Evolutionary conservation across 1,140 invertebrate genomes (phyloP).

Genomic region (Pseudomyrmex dendroicus): DNA sequence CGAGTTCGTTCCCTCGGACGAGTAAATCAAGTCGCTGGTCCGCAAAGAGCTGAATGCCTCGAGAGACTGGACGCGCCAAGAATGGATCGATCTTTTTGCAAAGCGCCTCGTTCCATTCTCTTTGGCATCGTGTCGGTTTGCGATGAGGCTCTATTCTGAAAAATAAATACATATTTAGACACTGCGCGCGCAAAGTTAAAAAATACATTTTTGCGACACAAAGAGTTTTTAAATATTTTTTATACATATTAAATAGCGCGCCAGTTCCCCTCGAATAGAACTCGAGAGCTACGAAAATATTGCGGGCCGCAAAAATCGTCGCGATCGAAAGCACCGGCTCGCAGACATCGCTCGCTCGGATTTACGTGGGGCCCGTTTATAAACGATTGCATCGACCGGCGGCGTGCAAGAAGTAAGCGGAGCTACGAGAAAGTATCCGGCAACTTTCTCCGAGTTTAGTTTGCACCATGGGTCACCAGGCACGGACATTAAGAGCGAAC

Average conservation of each 20-base stretch:
- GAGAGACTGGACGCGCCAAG: constrained; percentile 62
- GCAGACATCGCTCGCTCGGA: constrained; percentile 44
- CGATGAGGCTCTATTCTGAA: too few relatives aligned
- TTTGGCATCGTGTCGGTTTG: too few relatives aligned
- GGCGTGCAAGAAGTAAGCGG: constrained; percentile 72
- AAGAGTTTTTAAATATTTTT: too few relatives aligned
- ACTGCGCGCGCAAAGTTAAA: too few relatives aligned
- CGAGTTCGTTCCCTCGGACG: constrained; percentile 73
- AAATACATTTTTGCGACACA: too few relatives aligned
- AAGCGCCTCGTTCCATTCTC: constrained; percentile 46
- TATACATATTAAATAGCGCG: too few relatives aligned
- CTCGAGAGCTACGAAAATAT: too few relatives aligned
- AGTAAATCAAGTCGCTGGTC: constrained; percentile 73
- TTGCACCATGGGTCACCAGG: constrained; percentile 84
- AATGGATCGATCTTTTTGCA: constrained; percentile 70
- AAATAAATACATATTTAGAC: too few relatives aligned
- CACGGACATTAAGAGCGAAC: constrained; percentile 81
- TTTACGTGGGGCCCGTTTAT: constrained; percentile 75
- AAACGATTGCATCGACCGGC: constrained; percentile 81
- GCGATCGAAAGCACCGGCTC: background rate
- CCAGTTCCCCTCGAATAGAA: too few relatives aligned
- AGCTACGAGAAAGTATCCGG: constrained; percentile 82
- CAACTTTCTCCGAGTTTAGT: constrained; percentile 84
- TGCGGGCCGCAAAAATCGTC: background rate
- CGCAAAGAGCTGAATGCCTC: constrained; percentile 70